Percentiles rank a stretch among this genome's conserved stretches.
Conservation (phyloP, 2,888 invertebrate species). For the Acanthosepion lycidas region DNA sequence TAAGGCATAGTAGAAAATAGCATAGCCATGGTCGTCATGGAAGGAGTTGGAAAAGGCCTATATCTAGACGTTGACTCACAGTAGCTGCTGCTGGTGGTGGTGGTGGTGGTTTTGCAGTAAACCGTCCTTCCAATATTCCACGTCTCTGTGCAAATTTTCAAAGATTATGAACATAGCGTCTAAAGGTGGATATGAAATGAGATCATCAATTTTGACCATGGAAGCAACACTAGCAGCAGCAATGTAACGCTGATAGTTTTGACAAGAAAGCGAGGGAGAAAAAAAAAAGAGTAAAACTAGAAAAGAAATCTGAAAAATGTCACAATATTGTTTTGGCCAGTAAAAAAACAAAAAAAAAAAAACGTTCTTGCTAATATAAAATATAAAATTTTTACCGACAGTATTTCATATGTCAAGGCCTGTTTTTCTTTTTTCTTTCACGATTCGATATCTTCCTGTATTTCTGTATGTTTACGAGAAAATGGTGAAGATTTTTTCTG, state of each 20-base stretch:
- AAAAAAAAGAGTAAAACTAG: neutral
- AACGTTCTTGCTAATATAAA: neutral
- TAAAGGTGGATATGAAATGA: neutral
- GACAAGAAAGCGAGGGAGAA: neutral
- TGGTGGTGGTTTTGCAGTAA: too few species aligned
- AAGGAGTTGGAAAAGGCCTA: too few species aligned
- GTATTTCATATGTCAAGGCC: slow-evolving; percentile 33
- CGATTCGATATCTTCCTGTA: neutral
- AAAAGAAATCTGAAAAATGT: neutral
- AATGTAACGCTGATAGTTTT: neutral
- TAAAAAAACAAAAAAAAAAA: neutral
- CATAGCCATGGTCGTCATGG: too few species aligned
- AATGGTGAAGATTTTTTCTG: neutral
- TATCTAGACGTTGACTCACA: too few species aligned
- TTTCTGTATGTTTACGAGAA: neutral
- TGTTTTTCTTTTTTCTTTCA: neutral
- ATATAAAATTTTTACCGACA: neutral
- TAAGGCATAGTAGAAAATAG: too few species aligned
- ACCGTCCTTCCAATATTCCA: too few species aligned
- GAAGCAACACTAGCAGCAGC: neutral
- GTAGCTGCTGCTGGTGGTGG: too few species aligned
- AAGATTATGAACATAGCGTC: neutral
- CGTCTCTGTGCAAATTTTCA: neutral
- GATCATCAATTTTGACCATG: neutral
- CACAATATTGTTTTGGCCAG: neutral